Percentiles rank a stretch among this genome's conserved stretches.
Evolutionary conservation across 1,140 invertebrate genomes (phyloP).

Genomic region (Leptinotarsa texana): DNA sequence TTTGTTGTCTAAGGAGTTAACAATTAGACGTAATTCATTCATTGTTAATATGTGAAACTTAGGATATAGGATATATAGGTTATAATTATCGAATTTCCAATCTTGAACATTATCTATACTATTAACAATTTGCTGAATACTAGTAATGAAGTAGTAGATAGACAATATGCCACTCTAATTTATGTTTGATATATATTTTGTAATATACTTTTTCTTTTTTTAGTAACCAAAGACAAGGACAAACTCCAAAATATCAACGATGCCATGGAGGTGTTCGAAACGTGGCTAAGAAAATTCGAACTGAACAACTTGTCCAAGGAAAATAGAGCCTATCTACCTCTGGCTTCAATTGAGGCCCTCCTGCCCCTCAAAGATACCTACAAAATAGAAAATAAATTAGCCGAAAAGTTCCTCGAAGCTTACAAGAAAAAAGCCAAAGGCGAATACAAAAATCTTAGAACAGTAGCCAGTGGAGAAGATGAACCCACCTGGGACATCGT

Average conservation of each 20-base stretch:
- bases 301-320: conserved; percentile 63
- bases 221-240: conserved; percentile 67
- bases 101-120: no score
- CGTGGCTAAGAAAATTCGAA: conserved; percentile 68
- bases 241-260: conserved; percentile 70
- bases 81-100: no score
- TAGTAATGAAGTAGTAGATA: no score
- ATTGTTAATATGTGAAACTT: no score
- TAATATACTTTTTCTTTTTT: conserved; percentile 31
- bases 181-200: no score
- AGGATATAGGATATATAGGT: no score
- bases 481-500: conserved; percentile 68
- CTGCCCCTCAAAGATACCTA: conserved; percentile 51
- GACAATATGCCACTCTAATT: no score
- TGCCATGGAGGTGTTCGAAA: conserved; percentile 65
- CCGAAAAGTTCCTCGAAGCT: conserved; percentile 58
- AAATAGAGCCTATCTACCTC: conserved; percentile 64
- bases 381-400: conserved; percentile 50
- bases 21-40: no score
- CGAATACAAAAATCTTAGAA: conserved; percentile 68
- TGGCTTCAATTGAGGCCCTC: conserved; percentile 52
- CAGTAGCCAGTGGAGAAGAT: conserved; percentile 59
- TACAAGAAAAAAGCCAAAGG: conserved; percentile 61
- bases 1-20: no score
- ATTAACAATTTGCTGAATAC: no score